Evolutionary conservation across 35 echinoderm and acorn worm species (phyloP).

Genomic region (Strongylocentrotus purpuratus): DNA sequence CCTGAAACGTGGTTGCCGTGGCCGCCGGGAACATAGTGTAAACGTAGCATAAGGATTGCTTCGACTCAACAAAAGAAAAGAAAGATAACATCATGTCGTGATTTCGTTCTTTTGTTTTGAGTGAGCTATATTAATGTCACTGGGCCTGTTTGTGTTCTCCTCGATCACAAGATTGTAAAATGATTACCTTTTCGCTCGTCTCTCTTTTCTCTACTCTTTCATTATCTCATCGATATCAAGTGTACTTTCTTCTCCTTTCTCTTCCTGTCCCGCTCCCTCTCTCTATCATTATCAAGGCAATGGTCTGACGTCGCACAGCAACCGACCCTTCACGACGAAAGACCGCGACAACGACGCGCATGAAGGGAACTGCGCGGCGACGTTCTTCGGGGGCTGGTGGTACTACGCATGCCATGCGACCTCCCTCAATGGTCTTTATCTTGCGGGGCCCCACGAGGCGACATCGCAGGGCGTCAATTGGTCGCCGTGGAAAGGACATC

Average conservation of each 20-base stretch:
- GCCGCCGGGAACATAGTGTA: slow-evolving; percentile 46
- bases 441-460: slow-evolving; percentile 44
- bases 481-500: slow-evolving; percentile 52
- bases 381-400: slow-evolving; percentile 63
- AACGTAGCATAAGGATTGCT: slow-evolving; percentile 39
- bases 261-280: neutral
- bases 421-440: slow-evolving; percentile 52
- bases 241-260: neutral
- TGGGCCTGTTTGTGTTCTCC: neutral
- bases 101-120: no score
- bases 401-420: slow-evolving; percentile 28
- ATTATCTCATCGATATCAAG: no score
- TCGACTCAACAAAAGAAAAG: neutral
- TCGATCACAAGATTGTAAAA: neutral
- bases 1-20: slow-evolving; percentile 19
- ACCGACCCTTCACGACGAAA: slow-evolving; percentile 51
- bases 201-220: neutral
- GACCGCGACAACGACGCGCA: slow-evolving; percentile 59
- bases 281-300: slow-evolving; percentile 40
- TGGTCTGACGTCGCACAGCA: slow-evolving; percentile 24
- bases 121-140: no score
- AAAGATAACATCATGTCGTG: neutral
- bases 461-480: slow-evolving; percentile 50
- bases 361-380: slow-evolving; percentile 45
- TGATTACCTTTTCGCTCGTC: neutral